Evolutionary conservation across 2,797 vertebrate genomes (phyloP).

Genomic region (Cirrhinus mrigala): DNA sequence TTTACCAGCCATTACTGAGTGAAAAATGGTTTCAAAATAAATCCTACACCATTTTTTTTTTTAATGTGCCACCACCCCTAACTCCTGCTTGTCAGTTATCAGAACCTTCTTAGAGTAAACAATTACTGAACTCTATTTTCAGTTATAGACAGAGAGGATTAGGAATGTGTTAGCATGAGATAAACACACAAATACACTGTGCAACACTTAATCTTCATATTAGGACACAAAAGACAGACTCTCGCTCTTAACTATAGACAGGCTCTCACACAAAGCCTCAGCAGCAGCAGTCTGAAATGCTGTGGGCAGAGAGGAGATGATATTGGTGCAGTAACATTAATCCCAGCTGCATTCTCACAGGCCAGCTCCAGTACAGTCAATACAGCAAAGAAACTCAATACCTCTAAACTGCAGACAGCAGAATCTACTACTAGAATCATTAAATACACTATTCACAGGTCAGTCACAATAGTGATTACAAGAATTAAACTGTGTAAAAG

Average conservation of each 20-base stretch:
- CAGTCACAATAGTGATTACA: background rate
- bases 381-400: constrained; percentile 26
- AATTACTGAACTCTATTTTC: constrained; percentile 12
- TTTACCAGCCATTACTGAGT: background rate
- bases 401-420: constrained; percentile 17
- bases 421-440: constrained; percentile 24
- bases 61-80: background rate
- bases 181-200: constrained; percentile 12
- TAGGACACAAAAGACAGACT: background rate
- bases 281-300: constrained; percentile 6
- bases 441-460: background rate
- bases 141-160: constrained; percentile 14
- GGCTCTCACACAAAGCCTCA: constrained; percentile 25
- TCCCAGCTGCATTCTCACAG: constrained; percentile 35
- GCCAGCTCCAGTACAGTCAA: constrained; percentile 21
- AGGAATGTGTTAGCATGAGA: constrained; percentile 26
- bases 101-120: background rate
- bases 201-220: background rate
- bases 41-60: background rate
- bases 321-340: constrained; percentile 44
- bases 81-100: background rate
- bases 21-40: background rate
- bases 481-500: background rate
- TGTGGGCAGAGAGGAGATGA: constrained; percentile 22
- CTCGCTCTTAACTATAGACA: background rate